A percentile compares a stretch with the other conserved stretches of the same genome.
phyloP scores from a whole-genome alignment of 2,888 invertebrate species.

The Ornithoptera priamus region DNA sequence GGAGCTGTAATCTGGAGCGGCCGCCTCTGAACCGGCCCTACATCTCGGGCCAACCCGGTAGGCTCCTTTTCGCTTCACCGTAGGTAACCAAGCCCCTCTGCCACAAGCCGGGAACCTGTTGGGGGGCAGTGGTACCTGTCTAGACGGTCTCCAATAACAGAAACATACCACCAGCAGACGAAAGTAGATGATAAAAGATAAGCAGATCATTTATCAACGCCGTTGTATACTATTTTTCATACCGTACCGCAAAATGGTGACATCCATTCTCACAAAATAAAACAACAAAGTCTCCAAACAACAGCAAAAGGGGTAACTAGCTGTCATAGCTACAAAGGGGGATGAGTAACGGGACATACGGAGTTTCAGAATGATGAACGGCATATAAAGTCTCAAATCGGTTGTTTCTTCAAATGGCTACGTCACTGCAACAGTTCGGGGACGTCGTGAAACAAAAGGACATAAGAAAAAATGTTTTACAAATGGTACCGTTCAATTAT shows the following conservation, averaged over 20 bases:
- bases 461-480: constrained; percentile 66
- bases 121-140: too few relatives aligned
- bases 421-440: constrained; percentile 29
- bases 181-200: too few relatives aligned
- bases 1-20: too few relatives aligned
- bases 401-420: constrained; percentile 7
- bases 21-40: too few relatives aligned
- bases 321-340: constrained; percentile 37
- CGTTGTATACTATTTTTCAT: background rate
- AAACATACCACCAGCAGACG: too few relatives aligned
- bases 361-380: constrained; percentile 48
- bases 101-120: too few relatives aligned
- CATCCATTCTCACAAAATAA: background rate
- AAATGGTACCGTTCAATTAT: constrained; percentile 69
- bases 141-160: too few relatives aligned
- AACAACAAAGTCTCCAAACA: background rate
- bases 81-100: too few relatives aligned
- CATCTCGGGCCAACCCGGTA: too few relatives aligned
- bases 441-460: constrained; percentile 29
- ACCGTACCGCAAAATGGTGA: background rate
- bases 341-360: constrained; percentile 40
- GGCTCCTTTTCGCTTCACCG: too few relatives aligned
- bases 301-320: constrained; percentile 34
- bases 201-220: background rate
- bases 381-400: constrained; percentile 29